Evolutionary conservation across 2,113 vertebrate genomes (phyloP), one percentile per base, ranked within the genome.

Genomic region (Tinamus guttatus): DNA sequence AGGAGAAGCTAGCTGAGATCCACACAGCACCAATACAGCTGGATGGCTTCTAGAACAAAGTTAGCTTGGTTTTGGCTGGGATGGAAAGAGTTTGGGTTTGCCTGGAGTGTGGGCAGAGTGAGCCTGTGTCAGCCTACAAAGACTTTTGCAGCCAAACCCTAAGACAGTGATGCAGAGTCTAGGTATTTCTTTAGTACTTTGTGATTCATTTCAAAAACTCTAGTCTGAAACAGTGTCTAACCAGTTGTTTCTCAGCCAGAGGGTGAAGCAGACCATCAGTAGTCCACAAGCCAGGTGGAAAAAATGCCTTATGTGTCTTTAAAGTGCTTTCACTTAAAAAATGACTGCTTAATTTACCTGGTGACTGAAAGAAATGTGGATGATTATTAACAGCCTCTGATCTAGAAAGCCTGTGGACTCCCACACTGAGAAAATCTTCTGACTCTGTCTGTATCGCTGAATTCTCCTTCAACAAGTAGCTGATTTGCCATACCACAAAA

Each of bases 131-230:
- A 93, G 93, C 62, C 93, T 91, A 89, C 84, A 95, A 84, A 85
- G 45, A 7, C 4, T 89, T 90, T 69, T 95, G 89, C 65, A 93
- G 96, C 95, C 95, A 96, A 96, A 97, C 93, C 93, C 69, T 85
- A 76, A 89, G 43, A 84, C 47, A 76, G 89, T 97, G 96, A 97
- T 90, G 89, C 95, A 96, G 96, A 97, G 95, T 95, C 95, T 94
- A 95, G 93, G 93, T 93, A 97, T 97, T 95, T 96, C 89, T 96
- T 97, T 95, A 95, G 92, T 94, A 91, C 0, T 24, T 89, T 94
- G 91, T 97, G 95, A 97, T 94, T 97, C 83, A 96, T 89, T 89
- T 81, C 5, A 93, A 87, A 96, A 89, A 87, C 21, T 81, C 47
- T 43, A 38, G 65, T 91, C 65, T 81, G 81, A 95, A 94, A 71